Evolutionary conservation across 2,797 vertebrate species (phyloP), one percentile per base, ranked within the genome.

Genomic region (Melanotaenia boesemani): DNA sequence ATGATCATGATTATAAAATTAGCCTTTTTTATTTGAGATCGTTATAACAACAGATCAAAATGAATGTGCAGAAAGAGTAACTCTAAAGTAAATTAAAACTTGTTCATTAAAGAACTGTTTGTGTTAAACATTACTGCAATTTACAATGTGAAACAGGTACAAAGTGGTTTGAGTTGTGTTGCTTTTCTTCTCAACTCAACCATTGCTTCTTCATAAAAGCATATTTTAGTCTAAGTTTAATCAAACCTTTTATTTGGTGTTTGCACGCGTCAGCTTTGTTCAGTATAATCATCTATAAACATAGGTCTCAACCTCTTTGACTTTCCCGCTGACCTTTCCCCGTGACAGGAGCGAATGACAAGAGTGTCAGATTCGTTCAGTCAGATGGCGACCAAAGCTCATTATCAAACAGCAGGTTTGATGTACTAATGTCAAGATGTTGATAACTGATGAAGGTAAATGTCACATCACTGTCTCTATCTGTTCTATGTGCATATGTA

Each of bases 381-480:
- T 86, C 84, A 72, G 76, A 86, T 67, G 60, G 86, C 41, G 52
- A 82, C 85, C 70, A 69, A 71, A 66, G 82, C 88, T 90, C 89
- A 91, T 91, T 90, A 91, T 87, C 83, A 91, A 87, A 89, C 88
- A 83, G 80, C 77, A 84, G 87, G 86, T 92, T 89, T 92, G 88
- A 92, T 89, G 86, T 82, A 86, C 78, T 86, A 90, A 91, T 89
- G 91, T 87, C 90, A 90, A 87, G 84, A 89, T 89, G 88, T 74
- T 92, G 85, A 91, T 89, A 90, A 87, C 72, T 83, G 88, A 90
- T 91, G 89, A 90, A 90, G 84, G 88, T 86, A 92, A 93, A 94
- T 94, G 93, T 87, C 91, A 93, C 83, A 88, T 86, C 85, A 80
- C 78, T 84, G 88, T 82, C 72, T 84, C 74, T 72, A 83, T 90